These are phyloP conservation scores for Momotus momota DNA, from an alignment of 2,797 vertebrate species.

Conservation along the genomic window DNA sequence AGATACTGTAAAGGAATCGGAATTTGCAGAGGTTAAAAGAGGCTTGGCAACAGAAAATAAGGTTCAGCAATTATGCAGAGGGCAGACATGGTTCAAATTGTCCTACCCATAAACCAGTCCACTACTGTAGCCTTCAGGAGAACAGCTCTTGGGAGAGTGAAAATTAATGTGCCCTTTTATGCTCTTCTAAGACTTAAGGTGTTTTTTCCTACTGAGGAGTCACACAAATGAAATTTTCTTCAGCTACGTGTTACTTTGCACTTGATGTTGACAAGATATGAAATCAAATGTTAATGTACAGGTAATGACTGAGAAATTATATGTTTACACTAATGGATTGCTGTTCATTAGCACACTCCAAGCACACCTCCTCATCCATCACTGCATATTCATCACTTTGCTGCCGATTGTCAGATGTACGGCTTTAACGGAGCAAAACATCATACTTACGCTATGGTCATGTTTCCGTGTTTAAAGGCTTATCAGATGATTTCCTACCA, in stretches of 20 bases:
- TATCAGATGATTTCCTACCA: neutral
- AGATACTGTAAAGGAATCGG: neutral
- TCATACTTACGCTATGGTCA: neutral
- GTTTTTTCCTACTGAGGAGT: neutral
- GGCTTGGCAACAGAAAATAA: neutral
- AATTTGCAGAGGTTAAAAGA: conserved; percentile 20
- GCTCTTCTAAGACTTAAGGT: neutral
- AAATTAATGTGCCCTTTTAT: neutral
- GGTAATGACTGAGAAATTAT: conserved; percentile 39
- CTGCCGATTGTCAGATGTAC: neutral
- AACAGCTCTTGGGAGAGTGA: neutral
- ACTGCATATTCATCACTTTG: neutral
- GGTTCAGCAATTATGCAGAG: neutral
- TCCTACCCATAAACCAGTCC: neutral
- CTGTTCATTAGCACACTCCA: neutral
- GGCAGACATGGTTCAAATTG: neutral
- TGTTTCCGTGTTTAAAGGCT: neutral
- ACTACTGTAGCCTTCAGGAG: neutral
- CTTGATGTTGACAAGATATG: neutral
- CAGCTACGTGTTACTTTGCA: neutral
- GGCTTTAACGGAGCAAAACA: neutral
- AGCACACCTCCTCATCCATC: conserved; percentile 6
- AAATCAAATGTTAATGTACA: conserved; percentile 6
- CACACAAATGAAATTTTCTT: neutral
- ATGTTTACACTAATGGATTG: conserved; percentile 26